Base-by-base conservation (phyloP, 1,140 invertebrate species). In the Microplitis mediator region DNA sequence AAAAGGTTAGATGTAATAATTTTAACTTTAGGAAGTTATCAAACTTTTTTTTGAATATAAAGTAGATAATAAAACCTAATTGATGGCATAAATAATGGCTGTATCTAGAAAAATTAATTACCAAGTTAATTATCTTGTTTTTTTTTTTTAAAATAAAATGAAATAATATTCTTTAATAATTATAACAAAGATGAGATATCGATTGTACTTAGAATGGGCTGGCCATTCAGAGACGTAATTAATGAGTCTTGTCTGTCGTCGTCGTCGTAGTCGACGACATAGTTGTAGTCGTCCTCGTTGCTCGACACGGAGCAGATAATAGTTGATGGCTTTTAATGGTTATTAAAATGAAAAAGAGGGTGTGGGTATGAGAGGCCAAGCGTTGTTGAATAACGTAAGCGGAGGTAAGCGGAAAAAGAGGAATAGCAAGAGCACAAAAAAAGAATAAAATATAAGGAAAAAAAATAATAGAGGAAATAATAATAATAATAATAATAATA, bases 281-380 rank as follows among this genome's bases (percentile, higher is more conserved):
- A 45, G 39, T 45, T 45, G 39, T 45, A 45, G 39, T 45, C 39
- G 23, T 56, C 54, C 13, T 56, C 54, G 58, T 61, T 61, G 9
- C 58, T 31, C 58, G 31, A 61, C 58, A 64, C 62, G 62, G 11
- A 64, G n/a, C 36, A 64, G 62, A 45, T 36, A 39, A 36, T 64
- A 14, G 34, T 64, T 64, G 62, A 64, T 64, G 62, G 36, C 62
- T 64, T 64, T 64, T 45, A 64, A 64, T 64, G 62, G 62, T 64
- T 64, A 64, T 64, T 64, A 64, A 64, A 64, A 64, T 64, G 34
- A 64, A 64, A n/a, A 36, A 35, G 6, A 6, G 16, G 62, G 62
- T 64, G 62, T 61, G 60, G 32, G 60, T 23, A 56, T 6, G 52
- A 16, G 52, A 56, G 58, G 58, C 6, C 58, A 61, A 61, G 58